phyloP scores from a whole-genome alignment of 2,113 vertebrate species.

The Neomonachus schauinslandi region DNA sequence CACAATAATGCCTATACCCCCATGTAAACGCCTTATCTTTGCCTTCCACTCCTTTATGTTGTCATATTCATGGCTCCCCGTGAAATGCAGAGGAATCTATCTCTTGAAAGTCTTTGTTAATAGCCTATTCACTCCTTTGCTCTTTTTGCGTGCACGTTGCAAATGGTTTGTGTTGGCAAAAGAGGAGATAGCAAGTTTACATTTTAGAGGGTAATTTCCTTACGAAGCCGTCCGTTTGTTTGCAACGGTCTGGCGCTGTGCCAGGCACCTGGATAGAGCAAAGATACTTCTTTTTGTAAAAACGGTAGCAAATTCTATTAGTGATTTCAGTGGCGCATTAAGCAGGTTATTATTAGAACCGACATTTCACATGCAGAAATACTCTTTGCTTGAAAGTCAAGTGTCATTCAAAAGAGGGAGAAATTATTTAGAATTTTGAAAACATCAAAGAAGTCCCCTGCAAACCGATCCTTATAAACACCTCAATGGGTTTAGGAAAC shows the following conservation, averaged over 20 bases:
- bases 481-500: not conserved
- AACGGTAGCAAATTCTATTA: conserved; percentile 47
- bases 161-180: not conserved
- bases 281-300: conserved; percentile 43
- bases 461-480: conserved; percentile 25
- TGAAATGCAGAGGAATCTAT: not conserved
- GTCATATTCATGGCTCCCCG: not conserved
- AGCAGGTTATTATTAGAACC: conserved; percentile 68
- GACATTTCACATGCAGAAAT: conserved; percentile 71
- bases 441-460: conserved; percentile 52
- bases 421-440: conserved; percentile 70
- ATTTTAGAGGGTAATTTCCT: not conserved
- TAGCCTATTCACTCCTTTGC: not conserved
- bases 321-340: conserved; percentile 46
- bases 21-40: conserved; percentile 14
- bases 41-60: not conserved
- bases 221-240: not conserved
- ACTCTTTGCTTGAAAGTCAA: conserved; percentile 69
- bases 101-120: conserved; percentile 29
- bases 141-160: not conserved
- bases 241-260: not conserved
- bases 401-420: conserved; percentile 63
- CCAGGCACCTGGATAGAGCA: not conserved
- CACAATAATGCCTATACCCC: not conserved
- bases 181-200: conserved; percentile 15